These are phyloP conservation scores for Rhagologus leucostigma DNA, from an alignment of 2,113 vertebrate species.

Conservation along the genomic window DNA sequence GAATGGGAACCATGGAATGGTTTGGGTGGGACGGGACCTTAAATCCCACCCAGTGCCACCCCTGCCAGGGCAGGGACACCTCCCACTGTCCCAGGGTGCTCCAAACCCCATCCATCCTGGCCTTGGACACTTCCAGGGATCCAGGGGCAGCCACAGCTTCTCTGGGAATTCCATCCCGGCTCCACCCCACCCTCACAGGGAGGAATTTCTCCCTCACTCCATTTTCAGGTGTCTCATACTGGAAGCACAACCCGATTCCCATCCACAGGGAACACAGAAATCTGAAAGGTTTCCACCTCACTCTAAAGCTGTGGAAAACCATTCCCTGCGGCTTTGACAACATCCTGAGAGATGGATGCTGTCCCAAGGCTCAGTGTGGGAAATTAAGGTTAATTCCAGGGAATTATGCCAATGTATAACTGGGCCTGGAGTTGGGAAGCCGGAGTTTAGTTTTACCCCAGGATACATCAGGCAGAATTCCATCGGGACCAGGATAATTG, in stretches of 20 bases:
- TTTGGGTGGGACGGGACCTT: neutral
- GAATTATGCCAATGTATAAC: neutral
- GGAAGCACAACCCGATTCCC: neutral
- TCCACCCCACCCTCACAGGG: neutral
- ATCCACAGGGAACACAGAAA: rapidly evolving
- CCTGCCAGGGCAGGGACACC: neutral
- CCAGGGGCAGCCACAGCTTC: neutral
- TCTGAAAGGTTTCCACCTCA: neutral
- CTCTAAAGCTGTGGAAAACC: neutral
- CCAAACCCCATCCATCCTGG: neutral
- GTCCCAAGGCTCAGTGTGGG: neutral
- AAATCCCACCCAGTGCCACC: neutral
- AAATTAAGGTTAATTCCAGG: neutral
- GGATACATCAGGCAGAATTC: neutral
- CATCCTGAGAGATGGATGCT: neutral
- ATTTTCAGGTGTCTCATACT: rapidly evolving
- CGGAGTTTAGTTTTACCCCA: neutral
- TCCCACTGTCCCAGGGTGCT: rapidly evolving
- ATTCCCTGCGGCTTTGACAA: neutral
- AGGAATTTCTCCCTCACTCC: neutral
- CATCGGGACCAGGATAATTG: neutral
- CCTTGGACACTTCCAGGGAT: neutral
- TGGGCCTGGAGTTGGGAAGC: neutral
- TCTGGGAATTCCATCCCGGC: neutral
- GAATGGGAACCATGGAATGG: no score